A percentile compares a stretch with the other conserved stretches of the same genome.
Conservation (phyloP, 2,797 vertebrate species). For the Pangasius krempfi region DNA sequence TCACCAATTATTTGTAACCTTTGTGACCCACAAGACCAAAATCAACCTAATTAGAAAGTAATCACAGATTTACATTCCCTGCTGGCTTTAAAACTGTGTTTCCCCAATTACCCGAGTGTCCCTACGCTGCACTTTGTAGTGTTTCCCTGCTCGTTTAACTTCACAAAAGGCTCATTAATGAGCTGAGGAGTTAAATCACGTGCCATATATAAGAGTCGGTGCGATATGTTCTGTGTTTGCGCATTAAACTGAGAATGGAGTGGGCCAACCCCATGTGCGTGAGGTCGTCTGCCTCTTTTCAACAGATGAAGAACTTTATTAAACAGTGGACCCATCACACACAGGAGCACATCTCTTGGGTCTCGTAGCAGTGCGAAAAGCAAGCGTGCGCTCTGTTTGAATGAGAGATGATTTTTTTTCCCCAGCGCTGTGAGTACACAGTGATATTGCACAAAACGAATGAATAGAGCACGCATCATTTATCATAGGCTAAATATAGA, state of each 20-base stretch:
- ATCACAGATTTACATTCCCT: neutral
- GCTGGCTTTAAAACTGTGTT: neutral
- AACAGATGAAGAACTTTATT: constrained; percentile 40
- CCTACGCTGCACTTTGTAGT: neutral
- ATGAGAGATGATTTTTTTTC: constrained; percentile 16
- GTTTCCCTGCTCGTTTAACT: constrained; percentile 1
- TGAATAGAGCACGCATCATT: constrained; percentile 35
- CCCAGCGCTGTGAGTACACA: neutral
- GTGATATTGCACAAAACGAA: constrained; percentile 25
- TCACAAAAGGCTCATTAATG: constrained; percentile 4
- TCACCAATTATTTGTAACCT: neutral
- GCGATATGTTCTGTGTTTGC: constrained; percentile 30
- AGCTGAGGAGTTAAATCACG: constrained; percentile 19
- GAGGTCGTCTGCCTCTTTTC: constrained; percentile 21
- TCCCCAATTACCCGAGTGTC: constrained; percentile 8
- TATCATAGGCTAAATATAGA: constrained; percentile 14
- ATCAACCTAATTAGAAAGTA: constrained; percentile 21
- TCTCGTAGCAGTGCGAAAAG: neutral
- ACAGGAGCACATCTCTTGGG: constrained; percentile 18
- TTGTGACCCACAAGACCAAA: neutral
- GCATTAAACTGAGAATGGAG: constrained; percentile 27
- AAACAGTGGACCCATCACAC: constrained; percentile 11
- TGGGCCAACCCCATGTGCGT: neutral
- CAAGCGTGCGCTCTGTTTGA: constrained; percentile 20
- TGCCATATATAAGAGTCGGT: neutral